Base-by-base conservation (phyloP, 2,113 vertebrate genomes). In the Gnathonemus echidnorhynchus region DNA sequence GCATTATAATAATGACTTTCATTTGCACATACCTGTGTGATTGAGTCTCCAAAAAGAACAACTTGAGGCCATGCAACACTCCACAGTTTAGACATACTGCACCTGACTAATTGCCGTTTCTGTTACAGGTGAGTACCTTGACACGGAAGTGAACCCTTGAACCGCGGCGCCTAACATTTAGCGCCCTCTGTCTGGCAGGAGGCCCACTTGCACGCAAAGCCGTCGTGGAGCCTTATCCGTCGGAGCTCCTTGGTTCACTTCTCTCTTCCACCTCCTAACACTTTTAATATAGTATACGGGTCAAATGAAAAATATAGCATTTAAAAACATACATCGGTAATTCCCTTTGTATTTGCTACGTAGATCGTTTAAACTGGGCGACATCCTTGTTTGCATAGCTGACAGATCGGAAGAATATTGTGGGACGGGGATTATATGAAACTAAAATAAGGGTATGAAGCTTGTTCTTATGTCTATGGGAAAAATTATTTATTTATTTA, bases 1-100 rank as follows among this genome's bases (percentile, higher is more conserved):
- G 3, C 31, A 88, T 35, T 39, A 39, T 58, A 46, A 24, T 86
- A 50, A 27, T n/a, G 4, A 39, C 31, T 88, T 88, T 11, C 6
- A n/a, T 31, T 49, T 39, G 21, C 56, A 90, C 91, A 42, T 94
- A 99, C 98, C 98, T 99, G 97, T 0, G 98, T 98, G 91, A 99
- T 99, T 24, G 98, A 99, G 92, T 99, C 98, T 1, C 98, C 98
- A 89, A 98, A 97, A 35, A 99, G 96, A 45, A 99, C 1, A 35
- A 99, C 91, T 74, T 97, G 96, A 0, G 98, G 97, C 97, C 97
- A 98, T 89, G 92, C 56, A 5, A 96, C 21, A 45, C 91, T 90
- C 89, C 92, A 95, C 0, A 93, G 35, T n/a, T 92, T 93, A 15
- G 95, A 95, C 95, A 96, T 96, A 8, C 17, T 21, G 35, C 74